A percentile compares a stretch with the other conserved stretches of the same genome.
These are phyloP conservation scores for Mya arenaria DNA, from an alignment of 1,140 invertebrate genomes.

Conservation along the genomic window DNA sequence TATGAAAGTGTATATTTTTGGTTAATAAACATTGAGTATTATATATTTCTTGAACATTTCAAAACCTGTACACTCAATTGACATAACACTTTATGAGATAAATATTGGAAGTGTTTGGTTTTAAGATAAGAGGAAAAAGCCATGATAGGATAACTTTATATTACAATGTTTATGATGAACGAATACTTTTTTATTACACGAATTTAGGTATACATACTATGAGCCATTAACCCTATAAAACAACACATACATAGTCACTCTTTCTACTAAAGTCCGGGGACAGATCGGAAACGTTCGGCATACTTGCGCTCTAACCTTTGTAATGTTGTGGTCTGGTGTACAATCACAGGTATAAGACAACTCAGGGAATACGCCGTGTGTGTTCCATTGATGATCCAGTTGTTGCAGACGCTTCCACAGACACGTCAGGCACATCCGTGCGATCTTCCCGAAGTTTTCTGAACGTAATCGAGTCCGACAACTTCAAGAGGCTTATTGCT, in stretches of 20 bases:
- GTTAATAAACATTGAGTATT: too few relatives aligned
- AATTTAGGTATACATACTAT: neutral
- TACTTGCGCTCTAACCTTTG: neutral
- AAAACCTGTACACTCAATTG: too few relatives aligned
- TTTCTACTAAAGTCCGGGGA: neutral
- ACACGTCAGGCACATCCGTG: neutral
- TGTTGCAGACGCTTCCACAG: neutral
- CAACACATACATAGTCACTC: neutral
- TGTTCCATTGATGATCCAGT: neutral
- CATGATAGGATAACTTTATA: too few relatives aligned
- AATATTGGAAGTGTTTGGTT: too few relatives aligned
- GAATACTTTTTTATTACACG: neutral
- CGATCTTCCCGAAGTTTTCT: neutral
- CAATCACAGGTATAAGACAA: slow-evolving; percentile 32
- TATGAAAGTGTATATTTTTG: too few relatives aligned
- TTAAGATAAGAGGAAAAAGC: too few relatives aligned
- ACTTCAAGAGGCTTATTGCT: slow-evolving; percentile 29
- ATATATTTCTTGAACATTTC: too few relatives aligned
- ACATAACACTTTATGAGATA: too few relatives aligned
- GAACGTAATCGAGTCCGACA: slow-evolving; percentile 19
- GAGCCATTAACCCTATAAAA: neutral
- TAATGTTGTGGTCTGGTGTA: too few relatives aligned
- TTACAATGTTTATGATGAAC: neutral
- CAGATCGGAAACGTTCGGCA: neutral
- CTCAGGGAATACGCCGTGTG: neutral